Base-by-base conservation (phyloP, 2,113 vertebrate genomes). In the Carassius carassius region DNA sequence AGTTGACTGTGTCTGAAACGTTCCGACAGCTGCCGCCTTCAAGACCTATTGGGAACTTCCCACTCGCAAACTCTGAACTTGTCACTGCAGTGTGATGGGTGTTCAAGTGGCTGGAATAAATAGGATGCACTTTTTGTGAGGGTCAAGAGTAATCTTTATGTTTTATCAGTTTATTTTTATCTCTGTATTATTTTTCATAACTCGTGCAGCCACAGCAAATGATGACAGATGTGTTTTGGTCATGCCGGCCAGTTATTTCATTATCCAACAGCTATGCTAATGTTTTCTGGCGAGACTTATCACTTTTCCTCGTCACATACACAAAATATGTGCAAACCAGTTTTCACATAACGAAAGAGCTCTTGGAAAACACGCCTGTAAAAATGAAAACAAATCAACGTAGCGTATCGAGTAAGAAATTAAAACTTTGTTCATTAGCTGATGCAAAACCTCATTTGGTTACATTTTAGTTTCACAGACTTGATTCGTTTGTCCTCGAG, bases 31-130 rank as follows among this genome's bases (percentile, higher is more conserved):
- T 51, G 23, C 37, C 25, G 35, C 78, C 25, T 81, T 81, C 41
- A 67, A 51, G 41, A 41, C 62, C 35, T 51, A 25, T 49, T 51
- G 44, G 47, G 17, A 35, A 35, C 13, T 49, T 77, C 29, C 29
- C 17, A 29, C 74, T 77, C n/a, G 23, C 25, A 54, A 81, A 69
- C 79, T 32, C 74, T 51, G 47, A 56, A 56, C 29, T n/a, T 77
- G 25, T 77, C 74, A 77, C 74, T 21, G 29, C 0, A 25, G 23
- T 54, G 25, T 67, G 60, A 65, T 80, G n/a, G 12, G 35, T 23
- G 70, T 23, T 73, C 41, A 23, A 37, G 69, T 21, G 29, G 29
- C 29, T 2, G 1, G 29, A 29, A 29, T 29, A 29, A 29, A 29
- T 2, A 1, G 29, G 29, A 29, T 29, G 1, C 29, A 29, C 29